Evolutionary conservation across 2,888 invertebrate genomes (phyloP), one percentile per base, ranked within the genome.

Genomic region (Monochamus alternatus): DNA sequence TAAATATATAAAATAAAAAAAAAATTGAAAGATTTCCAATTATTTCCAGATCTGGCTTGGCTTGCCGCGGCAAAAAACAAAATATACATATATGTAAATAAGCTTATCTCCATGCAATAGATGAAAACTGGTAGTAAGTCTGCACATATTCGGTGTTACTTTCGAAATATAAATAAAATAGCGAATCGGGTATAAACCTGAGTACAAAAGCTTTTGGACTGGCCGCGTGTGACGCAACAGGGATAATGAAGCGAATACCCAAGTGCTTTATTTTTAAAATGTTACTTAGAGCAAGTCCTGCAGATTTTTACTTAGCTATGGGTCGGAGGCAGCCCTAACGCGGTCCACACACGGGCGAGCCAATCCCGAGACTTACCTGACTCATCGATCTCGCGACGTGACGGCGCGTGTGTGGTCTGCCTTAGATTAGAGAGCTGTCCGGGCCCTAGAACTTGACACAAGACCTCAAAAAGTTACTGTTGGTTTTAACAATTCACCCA

Each of bases 391-490:
- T 10, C 47, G 47, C 8, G 47, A 47, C 3, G 3, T 47, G 10
- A 9, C 47, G 47, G 5, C 2, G n/a, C 58, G n/a, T n/a, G 58
- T 75, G 71, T 43, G 73, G 55, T 14, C 63, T 64, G 31, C 51
- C 66, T 47, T 12, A 47, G 47, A 3, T 3, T 3, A 9, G 47
- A 47, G 55, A 3, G 55, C 55, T 8, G 60, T 52, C 63, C 63
- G 69, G 68, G 55, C 31, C 86, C 84, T 84, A 85, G 81, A 86
- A 86, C 84, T 86, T 87, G 86, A 86, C 86, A 86, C 78, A 86
- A 88, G 89, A 88, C 89, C 89, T 89, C 89, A 89, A 89, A 89
- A 89, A 87, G 88, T 87, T 88, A 89, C 89, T 88, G 88, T 89
- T 89, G 89, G 88, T 88, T 89, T 89, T 88, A 87, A 89, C 88